phyloP scores from a whole-genome alignment of 2,888 invertebrate species.

The Lydus trimaculatus region DNA sequence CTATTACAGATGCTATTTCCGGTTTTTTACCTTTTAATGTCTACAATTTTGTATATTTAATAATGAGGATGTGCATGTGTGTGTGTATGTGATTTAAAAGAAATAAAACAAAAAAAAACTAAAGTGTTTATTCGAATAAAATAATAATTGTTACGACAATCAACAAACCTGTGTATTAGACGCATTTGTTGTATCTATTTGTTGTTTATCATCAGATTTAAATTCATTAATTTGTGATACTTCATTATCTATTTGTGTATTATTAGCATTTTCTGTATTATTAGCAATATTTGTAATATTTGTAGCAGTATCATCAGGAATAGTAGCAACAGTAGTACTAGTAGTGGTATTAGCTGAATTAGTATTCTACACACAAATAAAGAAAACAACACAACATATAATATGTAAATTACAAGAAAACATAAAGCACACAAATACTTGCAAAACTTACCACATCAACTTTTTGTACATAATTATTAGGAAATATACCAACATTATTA shows the following conservation, averaged over 20 bases:
- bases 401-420: background rate
- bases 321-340: slow-evolving; percentile 15
- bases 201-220: slow-evolving; percentile 57
- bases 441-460: slow-evolving; percentile 63
- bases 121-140: slow-evolving; percentile 13
- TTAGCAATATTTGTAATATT: slow-evolving; percentile 35
- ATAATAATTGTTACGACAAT: background rate
- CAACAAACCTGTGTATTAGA: slow-evolving; percentile 55
- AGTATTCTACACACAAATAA: slow-evolving; percentile 38
- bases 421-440: slow-evolving; percentile 16
- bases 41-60: slow-evolving; percentile 48
- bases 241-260: slow-evolving; percentile 57
- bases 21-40: slow-evolving; percentile 76
- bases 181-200: slow-evolving; percentile 62
- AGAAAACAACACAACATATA: slow-evolving; percentile 10
- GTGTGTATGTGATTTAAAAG: background rate
- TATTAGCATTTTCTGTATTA: slow-evolving; percentile 47
- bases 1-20: slow-evolving; percentile 94
- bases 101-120: slow-evolving; percentile 11
- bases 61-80: background rate
- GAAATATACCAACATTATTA: slow-evolving; percentile 87
- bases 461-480: slow-evolving; percentile 93
- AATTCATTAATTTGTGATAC: slow-evolving; percentile 62
- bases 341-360: slow-evolving; percentile 35
- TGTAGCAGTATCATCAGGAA: slow-evolving; percentile 13